Evolutionary conservation across 2,888 invertebrate species (phyloP), one percentile per base, ranked within the genome.

Genomic region (Calameuta pallipes): DNA sequence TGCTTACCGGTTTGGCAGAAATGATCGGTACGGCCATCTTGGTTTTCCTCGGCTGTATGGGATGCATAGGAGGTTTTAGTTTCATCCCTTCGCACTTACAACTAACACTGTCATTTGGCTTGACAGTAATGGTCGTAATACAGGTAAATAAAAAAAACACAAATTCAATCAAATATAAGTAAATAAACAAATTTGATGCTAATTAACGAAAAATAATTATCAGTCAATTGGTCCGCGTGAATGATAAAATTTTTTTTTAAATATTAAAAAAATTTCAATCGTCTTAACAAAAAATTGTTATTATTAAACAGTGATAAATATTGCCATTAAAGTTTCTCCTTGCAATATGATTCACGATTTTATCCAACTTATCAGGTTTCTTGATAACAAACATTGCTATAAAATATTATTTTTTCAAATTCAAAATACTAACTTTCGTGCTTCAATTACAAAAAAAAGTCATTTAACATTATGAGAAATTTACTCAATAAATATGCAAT

Each of bases 21-120:
- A 75, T 89, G 36, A 74, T 91, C 33, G 92, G 92, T 15, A 92
- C 92, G 0, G 89, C 88, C 3, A 85, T 89, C 1, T 83, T 92
- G 69, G 80, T 92, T 11, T 87, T 91, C 36, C 73, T 92, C 37
- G 92, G 92, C 73, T 92, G 92, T 79, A 90, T 90, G 87, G 89
- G 91, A 36, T 85, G 90, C 75, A 74, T 91, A 15, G 86, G 89
- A 9, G 81, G 85, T 11, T 81, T 87, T 0, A 84, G 88, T 4
- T 74, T 82, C 0, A 86, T 85, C 0, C 80, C 87, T 1, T 37
- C 83, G 12, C 89, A 90, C 77, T 81, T 92, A 3, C 90, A 91
- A 84, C 84, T 88, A 3, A 86, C 90, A 11, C 76, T 92, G 56
- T 87, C 89, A 71, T 92, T 92, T 81, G 92, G 91, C 9, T 86